phyloP scores from a whole-genome alignment of 2,797 vertebrate genomes.

The Characodon lateralis region DNA sequence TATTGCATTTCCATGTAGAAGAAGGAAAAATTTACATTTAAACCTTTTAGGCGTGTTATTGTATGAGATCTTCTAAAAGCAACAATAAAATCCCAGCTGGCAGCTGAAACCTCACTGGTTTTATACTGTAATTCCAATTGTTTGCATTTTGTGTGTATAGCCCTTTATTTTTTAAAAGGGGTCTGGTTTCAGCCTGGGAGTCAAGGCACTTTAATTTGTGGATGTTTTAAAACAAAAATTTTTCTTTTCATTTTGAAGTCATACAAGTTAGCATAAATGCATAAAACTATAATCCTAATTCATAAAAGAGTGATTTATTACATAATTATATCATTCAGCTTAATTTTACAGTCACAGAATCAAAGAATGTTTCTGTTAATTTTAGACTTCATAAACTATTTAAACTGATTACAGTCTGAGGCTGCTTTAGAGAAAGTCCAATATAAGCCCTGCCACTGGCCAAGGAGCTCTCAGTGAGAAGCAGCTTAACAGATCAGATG shows the following conservation, averaged over 20 bases:
- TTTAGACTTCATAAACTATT: conserved; percentile 25
- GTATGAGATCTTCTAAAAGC: too few relatives aligned
- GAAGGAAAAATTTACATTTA: not conserved
- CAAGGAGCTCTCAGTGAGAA: conserved; percentile 67
- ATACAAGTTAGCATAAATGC: not conserved
- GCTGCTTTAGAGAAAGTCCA: conserved; percentile 56
- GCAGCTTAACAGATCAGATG: conserved; percentile 83
- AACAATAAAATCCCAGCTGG: not conserved
- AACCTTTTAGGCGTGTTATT: too few relatives aligned
- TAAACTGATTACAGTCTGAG: conserved; percentile 47
- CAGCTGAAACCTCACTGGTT: too few relatives aligned
- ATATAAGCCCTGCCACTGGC: conserved; percentile 52
- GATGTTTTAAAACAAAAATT: too few relatives aligned
- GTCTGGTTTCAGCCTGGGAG: not conserved
- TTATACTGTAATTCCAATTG: not conserved
- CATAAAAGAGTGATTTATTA: not conserved
- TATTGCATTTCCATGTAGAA: not conserved
- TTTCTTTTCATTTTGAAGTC: too few relatives aligned
- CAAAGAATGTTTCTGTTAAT: conserved; percentile 6
- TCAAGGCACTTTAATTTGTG: not conserved
- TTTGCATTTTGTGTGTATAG: not conserved
- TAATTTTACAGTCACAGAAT: not conserved
- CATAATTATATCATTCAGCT: not conserved
- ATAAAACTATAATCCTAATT: not conserved
- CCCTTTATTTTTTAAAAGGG: not conserved